Evolutionary conservation across 2,113 vertebrate genomes (phyloP), one percentile per base, ranked within the genome.

Genomic region (Sinocyclocheilus grahami): DNA sequence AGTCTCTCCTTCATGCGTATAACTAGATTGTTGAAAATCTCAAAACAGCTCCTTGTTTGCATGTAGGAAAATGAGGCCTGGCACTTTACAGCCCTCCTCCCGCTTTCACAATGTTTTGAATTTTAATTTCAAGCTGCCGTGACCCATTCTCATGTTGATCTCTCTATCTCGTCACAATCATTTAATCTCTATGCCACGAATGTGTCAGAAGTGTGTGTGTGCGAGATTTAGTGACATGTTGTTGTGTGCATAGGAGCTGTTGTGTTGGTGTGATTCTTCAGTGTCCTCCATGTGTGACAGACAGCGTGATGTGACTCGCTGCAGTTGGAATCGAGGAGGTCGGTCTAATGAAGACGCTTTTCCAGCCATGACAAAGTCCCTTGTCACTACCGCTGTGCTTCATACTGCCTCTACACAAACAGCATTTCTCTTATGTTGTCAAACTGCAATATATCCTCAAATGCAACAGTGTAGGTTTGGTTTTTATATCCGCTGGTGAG

Each of bases 291-390:
- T 83, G 67, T 53, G 84, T 89, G 86, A 89, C 79, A 79, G 86
- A 81, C 85, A 81, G 85, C 24, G 39, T 67, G 72, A 85, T 74
- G 42, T 83, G 87, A 84, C 83, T 82, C 69, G 60, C 65, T 86
- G 85, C 80, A 75, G 77, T 84, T 85, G 78, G 27, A 82, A 82
- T 76, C 30, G 46, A 74, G 86, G 78, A 85, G 79, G 84, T 67
- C 63, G 75, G 51, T 78, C 80, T 89, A 83, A 91, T 89, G 90
- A 90, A 90, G 90, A 85, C 30, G 75, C 81, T 82, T 90, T 65
- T 86, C 81, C 82, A 89, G 88, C 71, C 88, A 79, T 92, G 91
- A 90, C 89, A 88, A 85, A 88, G 82, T 87, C 86, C 62, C 84
- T 81, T 76, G 86, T 85, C 80, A 83, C 79, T 78, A 42, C 46